Percentiles rank a stretch among this genome's conserved stretches.
phyloP scores from a whole-genome alignment of 2,113 vertebrate genomes.

The Anthoscopus minutus region DNA sequence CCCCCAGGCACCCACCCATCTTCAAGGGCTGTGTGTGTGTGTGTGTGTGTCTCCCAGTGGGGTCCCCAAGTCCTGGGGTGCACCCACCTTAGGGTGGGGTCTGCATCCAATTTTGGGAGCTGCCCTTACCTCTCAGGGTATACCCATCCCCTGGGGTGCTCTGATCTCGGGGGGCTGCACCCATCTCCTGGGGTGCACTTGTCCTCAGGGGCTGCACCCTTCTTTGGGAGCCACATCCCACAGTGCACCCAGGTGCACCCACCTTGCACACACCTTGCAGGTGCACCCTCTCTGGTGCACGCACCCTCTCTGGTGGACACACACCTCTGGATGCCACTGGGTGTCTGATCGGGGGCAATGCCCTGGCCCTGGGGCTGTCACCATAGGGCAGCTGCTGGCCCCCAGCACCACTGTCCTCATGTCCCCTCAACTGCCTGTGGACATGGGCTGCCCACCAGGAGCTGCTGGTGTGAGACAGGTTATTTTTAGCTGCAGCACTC shows the following conservation, averaged over 20 bases:
- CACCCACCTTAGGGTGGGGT: background rate
- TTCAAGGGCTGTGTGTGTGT: background rate
- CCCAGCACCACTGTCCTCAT: background rate
- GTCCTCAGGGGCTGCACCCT: background rate
- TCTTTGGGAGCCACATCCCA: background rate
- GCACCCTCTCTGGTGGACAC: too few relatives aligned
- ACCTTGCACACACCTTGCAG: too few relatives aligned
- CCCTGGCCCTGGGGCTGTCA: background rate
- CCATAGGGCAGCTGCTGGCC: rapidly evolving
- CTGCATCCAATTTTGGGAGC: background rate
- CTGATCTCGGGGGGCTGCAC: background rate
- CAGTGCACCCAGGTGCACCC: too few relatives aligned
- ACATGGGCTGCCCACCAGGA: background rate
- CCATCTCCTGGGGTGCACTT: background rate
- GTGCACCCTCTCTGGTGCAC: too few relatives aligned
- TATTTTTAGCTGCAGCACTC: slow-evolving; percentile 50
- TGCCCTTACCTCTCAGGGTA: background rate
- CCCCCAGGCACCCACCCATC: background rate
- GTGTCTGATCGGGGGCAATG: rapidly evolving
- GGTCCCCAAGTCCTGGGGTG: background rate
- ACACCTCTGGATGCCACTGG: too few relatives aligned
- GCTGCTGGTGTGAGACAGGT: background rate
- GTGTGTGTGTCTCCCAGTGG: background rate
- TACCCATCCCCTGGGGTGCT: background rate
- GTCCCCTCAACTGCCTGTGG: background rate